Percentiles rank a stretch among this genome's conserved stretches.
Evolutionary conservation across 2,888 invertebrate species (phyloP).

Genomic region (Shargacucullia verbasci): DNA sequence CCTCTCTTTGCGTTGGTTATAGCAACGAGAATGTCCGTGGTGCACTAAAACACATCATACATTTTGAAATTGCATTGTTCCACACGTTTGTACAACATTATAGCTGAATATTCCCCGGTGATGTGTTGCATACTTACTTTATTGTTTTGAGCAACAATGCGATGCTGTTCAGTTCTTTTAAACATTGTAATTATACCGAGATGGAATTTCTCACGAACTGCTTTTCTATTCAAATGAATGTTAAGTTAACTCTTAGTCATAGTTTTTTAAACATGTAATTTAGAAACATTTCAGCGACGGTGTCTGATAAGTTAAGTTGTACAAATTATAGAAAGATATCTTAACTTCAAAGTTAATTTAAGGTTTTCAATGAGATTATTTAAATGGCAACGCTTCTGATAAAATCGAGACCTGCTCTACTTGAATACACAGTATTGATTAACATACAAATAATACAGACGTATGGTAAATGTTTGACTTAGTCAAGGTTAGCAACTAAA

Average conservation of each 20-base stretch:
- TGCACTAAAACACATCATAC: slow-evolving; percentile 43
- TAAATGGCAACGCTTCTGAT: neutral
- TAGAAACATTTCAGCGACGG: neutral
- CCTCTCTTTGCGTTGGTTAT: slow-evolving; percentile 50
- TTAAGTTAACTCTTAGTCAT: neutral
- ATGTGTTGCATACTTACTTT: slow-evolving; percentile 25
- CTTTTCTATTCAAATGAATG: too few relatives aligned
- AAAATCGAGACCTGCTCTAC: slow-evolving; percentile 7
- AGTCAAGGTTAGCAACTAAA: slow-evolving; percentile 66
- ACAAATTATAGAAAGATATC: too few relatives aligned
- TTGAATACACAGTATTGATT: slow-evolving; percentile 13
- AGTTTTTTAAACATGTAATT: neutral
- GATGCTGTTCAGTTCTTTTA: slow-evolving; percentile 9
- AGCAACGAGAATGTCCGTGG: slow-evolving; percentile 42
- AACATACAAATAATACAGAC: slow-evolving; percentile 36
- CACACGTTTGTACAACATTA: slow-evolving; percentile 6
- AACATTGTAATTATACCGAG: slow-evolving; percentile 7
- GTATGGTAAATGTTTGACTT: slow-evolving; percentile 56
- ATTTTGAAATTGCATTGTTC: slow-evolving; percentile 53
- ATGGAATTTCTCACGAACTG: neutral
- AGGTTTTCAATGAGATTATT: neutral
- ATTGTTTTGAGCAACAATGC: slow-evolving; percentile 28
- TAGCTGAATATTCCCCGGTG: slow-evolving; percentile 17
- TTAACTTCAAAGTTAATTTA: too few relatives aligned
- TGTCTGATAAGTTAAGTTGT: neutral